Percentiles rank a stretch among this genome's conserved stretches.
Evolutionary conservation across 2,888 invertebrate species (phyloP).

Genomic region (Aphidoletes aphidimyza): DNA sequence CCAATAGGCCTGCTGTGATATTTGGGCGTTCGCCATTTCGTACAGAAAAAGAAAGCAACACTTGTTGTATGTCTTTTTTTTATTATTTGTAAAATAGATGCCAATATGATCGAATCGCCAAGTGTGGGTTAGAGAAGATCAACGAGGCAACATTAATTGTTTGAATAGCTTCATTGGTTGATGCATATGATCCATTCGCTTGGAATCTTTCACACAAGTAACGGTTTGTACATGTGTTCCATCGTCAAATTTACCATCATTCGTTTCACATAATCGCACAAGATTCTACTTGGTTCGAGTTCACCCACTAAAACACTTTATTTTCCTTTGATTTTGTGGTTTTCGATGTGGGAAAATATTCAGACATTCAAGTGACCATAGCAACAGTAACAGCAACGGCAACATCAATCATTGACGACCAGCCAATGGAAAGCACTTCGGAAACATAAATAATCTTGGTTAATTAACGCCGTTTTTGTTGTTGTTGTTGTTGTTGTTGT

Average conservation of each 20-base stretch:
- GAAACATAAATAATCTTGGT: slow-evolving; percentile 41
- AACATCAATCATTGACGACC: neutral
- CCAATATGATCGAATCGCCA: neutral
- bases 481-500: neutral
- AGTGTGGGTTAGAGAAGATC: neutral
- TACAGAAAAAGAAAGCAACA: neutral
- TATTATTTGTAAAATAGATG: neutral
- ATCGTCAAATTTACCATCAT: neutral
- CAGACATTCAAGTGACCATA: neutral
- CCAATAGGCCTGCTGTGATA: too few relatives aligned
- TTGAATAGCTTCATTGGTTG: neutral
- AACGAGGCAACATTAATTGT: neutral
- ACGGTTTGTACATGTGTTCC: too few relatives aligned
- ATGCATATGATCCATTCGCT: neutral
- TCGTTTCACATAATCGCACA: neutral
- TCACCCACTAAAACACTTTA: neutral
- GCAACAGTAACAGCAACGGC: neutral
- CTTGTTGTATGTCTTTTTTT: too few relatives aligned
- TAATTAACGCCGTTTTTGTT: neutral
- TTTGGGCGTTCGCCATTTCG: too few relatives aligned
- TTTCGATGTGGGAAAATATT: slow-evolving; percentile 27
- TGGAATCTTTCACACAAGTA: too few relatives aligned
- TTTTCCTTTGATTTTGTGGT: neutral
- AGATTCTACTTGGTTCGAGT: too few relatives aligned
- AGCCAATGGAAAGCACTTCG: neutral